Evolutionary conservation across 2,797 vertebrate species (phyloP).

Genomic region (Petrocephalus schoutedeni): DNA sequence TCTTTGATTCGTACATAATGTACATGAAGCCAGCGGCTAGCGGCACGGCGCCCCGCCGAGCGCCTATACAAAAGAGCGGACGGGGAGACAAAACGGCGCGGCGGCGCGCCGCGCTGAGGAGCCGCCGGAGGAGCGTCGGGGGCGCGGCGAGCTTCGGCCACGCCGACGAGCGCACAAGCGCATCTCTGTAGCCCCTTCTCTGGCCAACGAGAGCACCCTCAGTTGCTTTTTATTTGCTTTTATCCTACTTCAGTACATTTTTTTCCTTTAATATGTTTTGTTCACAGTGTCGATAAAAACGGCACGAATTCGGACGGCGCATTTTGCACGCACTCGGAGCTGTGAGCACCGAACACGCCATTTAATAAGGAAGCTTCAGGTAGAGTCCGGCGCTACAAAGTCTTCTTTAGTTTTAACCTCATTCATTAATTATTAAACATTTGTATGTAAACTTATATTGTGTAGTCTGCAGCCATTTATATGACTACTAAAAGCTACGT

Average conservation of each 20-base stretch:
- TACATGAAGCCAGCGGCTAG: conserved; percentile 26
- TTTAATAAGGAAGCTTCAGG: background rate
- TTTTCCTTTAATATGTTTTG: background rate
- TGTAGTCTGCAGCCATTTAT: background rate
- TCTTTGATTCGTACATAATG: conserved; percentile 26
- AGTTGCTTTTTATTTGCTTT: background rate
- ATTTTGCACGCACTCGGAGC: background rate
- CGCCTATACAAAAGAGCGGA: conserved; percentile 28
- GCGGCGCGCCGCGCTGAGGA: background rate
- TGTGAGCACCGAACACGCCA: background rate
- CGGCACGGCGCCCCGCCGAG: conserved; percentile 16
- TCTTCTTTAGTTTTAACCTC: background rate
- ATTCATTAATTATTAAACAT: background rate
- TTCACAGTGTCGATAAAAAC: background rate
- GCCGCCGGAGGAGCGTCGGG: background rate
- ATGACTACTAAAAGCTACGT: background rate
- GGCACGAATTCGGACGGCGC: background rate
- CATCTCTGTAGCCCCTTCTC: background rate
- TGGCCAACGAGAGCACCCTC: background rate
- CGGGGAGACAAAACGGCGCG: conserved; percentile 24
- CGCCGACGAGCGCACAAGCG: conserved; percentile 6
- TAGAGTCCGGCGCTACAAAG: background rate
- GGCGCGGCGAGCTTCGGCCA: conserved; percentile 7
- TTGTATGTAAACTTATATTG: background rate
- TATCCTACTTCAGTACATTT: background rate